These are phyloP conservation scores for Numenius phaeopus DNA, from an alignment of 2,797 vertebrate genomes.

Conservation along the genomic window DNA sequence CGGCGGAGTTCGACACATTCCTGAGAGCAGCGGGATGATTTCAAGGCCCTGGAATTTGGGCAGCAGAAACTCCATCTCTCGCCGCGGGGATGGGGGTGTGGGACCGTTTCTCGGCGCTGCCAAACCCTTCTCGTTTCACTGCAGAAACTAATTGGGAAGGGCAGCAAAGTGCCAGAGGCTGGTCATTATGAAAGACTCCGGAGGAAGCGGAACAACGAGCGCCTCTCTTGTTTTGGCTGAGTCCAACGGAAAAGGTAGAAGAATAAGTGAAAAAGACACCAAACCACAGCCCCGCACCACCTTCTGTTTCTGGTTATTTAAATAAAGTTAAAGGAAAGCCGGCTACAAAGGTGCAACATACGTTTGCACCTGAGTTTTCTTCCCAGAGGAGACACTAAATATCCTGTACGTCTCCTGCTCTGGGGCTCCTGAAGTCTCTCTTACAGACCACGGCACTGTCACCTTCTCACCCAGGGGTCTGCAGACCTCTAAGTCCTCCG, in stretches of 20 bases:
- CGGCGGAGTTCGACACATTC: background rate
- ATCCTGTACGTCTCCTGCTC: background rate
- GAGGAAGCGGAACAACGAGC: background rate
- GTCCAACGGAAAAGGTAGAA: background rate
- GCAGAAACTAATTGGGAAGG: background rate
- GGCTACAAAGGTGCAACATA: background rate
- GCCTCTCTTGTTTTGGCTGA: accelerated
- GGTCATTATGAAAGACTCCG: accelerated
- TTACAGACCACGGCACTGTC: accelerated
- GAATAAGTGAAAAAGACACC: background rate
- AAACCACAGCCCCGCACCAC: background rate
- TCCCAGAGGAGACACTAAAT: too few relatives aligned
- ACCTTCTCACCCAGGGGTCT: background rate
- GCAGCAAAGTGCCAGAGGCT: background rate
- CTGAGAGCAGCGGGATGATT: background rate
- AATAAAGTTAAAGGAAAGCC: background rate
- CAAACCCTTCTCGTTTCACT: background rate
- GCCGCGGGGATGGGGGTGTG: background rate
- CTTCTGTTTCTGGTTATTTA: background rate
- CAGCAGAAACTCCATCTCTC: background rate
- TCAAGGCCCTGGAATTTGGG: conserved; percentile 51
- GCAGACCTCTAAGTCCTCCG: background rate
- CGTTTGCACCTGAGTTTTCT: background rate
- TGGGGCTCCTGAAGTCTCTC: background rate
- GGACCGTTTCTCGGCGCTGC: background rate